phyloP scores from a whole-genome alignment of 2,113 vertebrate genomes.

The Colinus virginianus region DNA sequence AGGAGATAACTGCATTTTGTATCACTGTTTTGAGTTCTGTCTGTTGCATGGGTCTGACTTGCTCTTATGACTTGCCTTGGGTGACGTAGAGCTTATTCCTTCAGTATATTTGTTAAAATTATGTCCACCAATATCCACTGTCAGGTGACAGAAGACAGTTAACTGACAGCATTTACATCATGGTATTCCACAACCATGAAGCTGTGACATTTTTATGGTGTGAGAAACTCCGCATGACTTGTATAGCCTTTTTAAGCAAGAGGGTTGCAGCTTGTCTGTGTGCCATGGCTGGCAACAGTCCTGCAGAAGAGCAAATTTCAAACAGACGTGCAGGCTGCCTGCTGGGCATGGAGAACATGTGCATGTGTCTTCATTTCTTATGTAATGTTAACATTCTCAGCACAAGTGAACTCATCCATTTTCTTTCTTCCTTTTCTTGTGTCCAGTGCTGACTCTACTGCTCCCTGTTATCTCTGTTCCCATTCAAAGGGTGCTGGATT shows the following conservation, averaged over 20 bases:
- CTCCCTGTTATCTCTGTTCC: not conserved
- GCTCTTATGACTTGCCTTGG: not conserved
- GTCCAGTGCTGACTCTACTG: not conserved
- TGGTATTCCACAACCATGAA: not conserved
- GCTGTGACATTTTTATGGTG: not conserved
- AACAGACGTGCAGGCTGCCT: not conserved
- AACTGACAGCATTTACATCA: fast-evolving
- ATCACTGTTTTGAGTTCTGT: not conserved
- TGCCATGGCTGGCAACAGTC: not conserved
- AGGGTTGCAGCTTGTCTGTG: not conserved
- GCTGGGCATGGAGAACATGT: fast-evolving
- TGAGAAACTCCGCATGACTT: not conserved
- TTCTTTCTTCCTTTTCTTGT: not conserved
- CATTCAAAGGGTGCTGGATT: fast-evolving
- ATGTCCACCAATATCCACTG: not conserved
- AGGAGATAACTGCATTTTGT: not conserved
- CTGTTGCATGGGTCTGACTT: not conserved
- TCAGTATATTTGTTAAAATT: not conserved
- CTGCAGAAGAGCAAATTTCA: not conserved
- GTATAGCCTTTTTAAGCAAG: not conserved
- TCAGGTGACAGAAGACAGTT: not conserved
- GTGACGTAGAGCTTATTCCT: not conserved
- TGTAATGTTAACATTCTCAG: not conserved
- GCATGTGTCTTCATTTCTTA: not conserved
- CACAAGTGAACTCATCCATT: not conserved